Base-by-base conservation (phyloP, 2,888 invertebrate genomes). In the Drosophila villosipedis region DNA sequence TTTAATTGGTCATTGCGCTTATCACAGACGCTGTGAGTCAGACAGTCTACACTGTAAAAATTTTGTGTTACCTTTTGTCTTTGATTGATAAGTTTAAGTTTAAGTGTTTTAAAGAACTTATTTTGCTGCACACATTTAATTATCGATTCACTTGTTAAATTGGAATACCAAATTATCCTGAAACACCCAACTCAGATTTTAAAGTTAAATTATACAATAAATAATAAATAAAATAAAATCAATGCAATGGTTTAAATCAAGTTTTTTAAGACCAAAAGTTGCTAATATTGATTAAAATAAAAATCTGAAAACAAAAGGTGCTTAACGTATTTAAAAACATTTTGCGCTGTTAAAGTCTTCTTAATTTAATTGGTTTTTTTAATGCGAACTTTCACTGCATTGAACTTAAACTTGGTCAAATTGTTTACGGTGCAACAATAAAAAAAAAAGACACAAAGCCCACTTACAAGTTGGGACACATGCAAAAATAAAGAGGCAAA, bases 1-100 rank as follows among this genome's bases (percentile, higher is more conserved):
- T 77, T 80, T 73, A 68, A 73, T 65, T 69, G 49, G 19, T 19
- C 35, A 49, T 14, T 47, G 2, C 25, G 68, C 71, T 75, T 82
- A 76, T 76, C 80, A 49, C 76, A 43, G 22, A 30, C 28, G 50
- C 53, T 67, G 25, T 47, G 81, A 70, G 50, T 78, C 31, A 68
- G 35, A 25, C 14, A n/a, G 12, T 0, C 6, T 31, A 58, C 58
- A 58, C 58, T 43, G 58, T 31, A 2, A 41, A 4, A 31, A 58
- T 12, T 10, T 58, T 2, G 3, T 2, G 4, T 33, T 22, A 31
- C 19, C 3, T 53, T 31, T 1, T 50, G 22, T 14, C 4, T 22
- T 22, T 7, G 14, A 14, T 47, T 47, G 2, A 4, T 4, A 47
- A 22, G n/a, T n/a, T n/a, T n/a, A n/a, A n/a, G n/a, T 47, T 22